Evolutionary conservation across 1,140 invertebrate species (phyloP).

Genomic region (Armadillidium nasatum): DNA sequence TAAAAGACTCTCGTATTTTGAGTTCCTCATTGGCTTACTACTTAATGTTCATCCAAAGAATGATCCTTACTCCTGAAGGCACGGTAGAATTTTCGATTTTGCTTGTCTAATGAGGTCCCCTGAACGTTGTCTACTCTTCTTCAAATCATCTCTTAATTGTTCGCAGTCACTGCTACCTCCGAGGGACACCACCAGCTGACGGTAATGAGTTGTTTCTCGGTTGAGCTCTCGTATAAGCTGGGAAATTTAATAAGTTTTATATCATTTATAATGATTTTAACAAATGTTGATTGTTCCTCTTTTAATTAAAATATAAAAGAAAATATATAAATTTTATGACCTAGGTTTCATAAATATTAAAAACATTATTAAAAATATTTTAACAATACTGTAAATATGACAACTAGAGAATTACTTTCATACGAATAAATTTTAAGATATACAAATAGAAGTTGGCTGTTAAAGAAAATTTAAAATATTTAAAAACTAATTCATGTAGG

Average conservation of each 20-base stretch:
- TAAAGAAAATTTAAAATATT: too few species aligned
- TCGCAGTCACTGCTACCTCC: conserved; percentile 49
- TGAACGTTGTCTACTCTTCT: conserved; percentile 47
- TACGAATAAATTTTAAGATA: too few species aligned
- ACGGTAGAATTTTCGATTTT: conserved; percentile 46
- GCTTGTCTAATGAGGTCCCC: conserved; percentile 46
- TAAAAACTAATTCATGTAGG: too few species aligned
- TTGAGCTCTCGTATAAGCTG: conserved; percentile 49
- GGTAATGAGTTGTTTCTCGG: conserved; percentile 48
- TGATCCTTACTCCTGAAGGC: conserved; percentile 46
- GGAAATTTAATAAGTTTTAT: conserved; percentile 26
- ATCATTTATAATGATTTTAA: background rate
- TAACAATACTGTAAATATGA: too few species aligned
- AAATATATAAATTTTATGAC: too few species aligned
- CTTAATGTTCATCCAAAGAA: conserved; percentile 5
- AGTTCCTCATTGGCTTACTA: conserved; percentile 9
- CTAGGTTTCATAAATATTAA: too few species aligned
- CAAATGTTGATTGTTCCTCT: too few species aligned
- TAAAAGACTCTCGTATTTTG: background rate
- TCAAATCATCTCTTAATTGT: conserved; percentile 48
- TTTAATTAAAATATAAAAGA: too few species aligned
- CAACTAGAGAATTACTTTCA: too few species aligned
- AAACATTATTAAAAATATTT: too few species aligned
- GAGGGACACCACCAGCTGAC: conserved; percentile 46
- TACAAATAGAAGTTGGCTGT: too few species aligned